phyloP scores from a whole-genome alignment of 2,888 invertebrate genomes.

The Tetramorium bicarinatum region DNA sequence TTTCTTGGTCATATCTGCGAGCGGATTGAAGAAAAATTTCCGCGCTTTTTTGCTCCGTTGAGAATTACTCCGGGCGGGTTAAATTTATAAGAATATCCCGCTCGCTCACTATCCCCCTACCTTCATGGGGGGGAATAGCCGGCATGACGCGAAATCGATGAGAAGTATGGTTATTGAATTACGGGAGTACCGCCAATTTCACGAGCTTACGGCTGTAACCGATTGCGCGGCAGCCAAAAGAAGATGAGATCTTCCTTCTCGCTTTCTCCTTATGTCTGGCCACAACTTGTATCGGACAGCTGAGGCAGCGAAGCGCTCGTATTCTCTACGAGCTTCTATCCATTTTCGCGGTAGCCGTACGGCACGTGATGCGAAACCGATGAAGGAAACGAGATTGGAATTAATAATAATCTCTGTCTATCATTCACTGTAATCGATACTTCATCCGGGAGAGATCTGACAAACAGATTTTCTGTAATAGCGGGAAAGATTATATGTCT shows the following conservation, averaged over 20 bases:
- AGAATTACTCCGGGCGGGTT: background rate
- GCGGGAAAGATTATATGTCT: background rate
- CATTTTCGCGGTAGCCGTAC: constrained; percentile 33
- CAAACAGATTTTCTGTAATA: constrained; percentile 33
- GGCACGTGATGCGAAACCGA: constrained; percentile 46
- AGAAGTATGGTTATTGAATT: constrained; percentile 56
- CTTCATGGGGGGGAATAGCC: constrained; percentile 11
- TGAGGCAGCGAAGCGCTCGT: constrained; percentile 39
- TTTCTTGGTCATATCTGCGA: background rate
- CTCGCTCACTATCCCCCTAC: constrained; percentile 19
- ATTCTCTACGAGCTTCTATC: constrained; percentile 50
- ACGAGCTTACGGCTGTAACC: constrained; percentile 54
- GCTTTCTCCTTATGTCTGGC: constrained; percentile 37
- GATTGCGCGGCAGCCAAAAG: constrained; percentile 40
- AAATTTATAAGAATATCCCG: constrained; percentile 39
- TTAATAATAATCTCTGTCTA: constrained; percentile 49
- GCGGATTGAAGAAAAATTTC: constrained; percentile 32
- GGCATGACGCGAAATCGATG: constrained; percentile 55
- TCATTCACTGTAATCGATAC: constrained; percentile 34
- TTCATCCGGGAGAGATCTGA: background rate
- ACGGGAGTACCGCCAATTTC: constrained; percentile 50
- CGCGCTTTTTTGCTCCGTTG: constrained; percentile 10
- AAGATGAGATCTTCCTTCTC: constrained; percentile 42
- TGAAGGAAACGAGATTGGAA: constrained; percentile 38
- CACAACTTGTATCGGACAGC: constrained; percentile 46